Evolutionary conservation across 2,888 invertebrate species (phyloP), one percentile per base, ranked within the genome.

Genomic region (Corythucha ciliata): DNA sequence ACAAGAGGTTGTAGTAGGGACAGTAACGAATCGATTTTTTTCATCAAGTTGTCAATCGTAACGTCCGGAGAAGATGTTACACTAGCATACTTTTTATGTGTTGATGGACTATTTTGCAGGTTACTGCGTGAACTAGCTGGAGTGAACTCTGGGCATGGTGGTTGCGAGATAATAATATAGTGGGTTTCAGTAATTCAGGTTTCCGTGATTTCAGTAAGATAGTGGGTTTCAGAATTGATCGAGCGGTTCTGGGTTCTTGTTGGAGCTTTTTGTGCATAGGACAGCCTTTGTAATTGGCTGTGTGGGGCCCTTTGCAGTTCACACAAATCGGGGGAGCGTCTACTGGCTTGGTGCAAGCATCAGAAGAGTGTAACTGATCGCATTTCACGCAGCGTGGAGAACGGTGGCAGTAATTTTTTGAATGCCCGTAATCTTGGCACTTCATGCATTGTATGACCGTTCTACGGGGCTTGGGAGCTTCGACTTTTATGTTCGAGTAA

Each of bases 341-440:
- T 4, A 33, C 12, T 3, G 27, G 5, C 24, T 29, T 45, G 21
- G 45, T 27, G 33, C 45, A 47, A 2, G 16, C 2, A 2, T 7
- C 16, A 24, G 47, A 36, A 7, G 36, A 10, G 14, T 47, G 47
- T 2, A 12, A 2, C 24, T 3, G 3, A 12, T 47, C 26, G 18
- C 47, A 47, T 37, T 47, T 47, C 7, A 47, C 47, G 47, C 47
- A 47, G 2, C 37, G 18, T 2, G 34, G 24, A 3, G n/a, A 24
- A 4, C 12, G 18, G 8, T 45, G 45, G 12, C 45, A 45, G 18
- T 27, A 45, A 45, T 45, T 3, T 32, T 45, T 45, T 10, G 27
- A 27, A 18, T 47, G 47, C 2, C 47, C 47, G 26, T n/a, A 47
- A 18, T 36, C 37, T 24, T 47, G 47, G 18, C 47, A 37, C 7